phyloP scores from a whole-genome alignment of 2,113 vertebrate species.

The Ictalurus punctatus region DNA sequence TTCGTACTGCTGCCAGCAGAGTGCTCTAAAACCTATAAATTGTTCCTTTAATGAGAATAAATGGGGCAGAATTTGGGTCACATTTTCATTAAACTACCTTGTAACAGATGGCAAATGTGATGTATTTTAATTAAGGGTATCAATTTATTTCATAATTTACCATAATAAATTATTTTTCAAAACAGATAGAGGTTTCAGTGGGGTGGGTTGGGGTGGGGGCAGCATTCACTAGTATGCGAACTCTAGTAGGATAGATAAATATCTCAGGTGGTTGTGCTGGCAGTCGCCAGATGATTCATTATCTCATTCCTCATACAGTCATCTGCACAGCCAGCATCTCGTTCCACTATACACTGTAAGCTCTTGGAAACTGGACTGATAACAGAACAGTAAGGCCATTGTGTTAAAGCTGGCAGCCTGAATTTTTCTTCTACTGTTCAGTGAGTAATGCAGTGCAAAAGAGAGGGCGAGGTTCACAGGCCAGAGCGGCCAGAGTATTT shows the following conservation, averaged over 20 bases:
- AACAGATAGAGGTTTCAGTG: neutral
- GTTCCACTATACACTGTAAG: neutral
- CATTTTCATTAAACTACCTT: neutral
- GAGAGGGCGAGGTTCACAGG: neutral
- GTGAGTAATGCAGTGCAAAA: neutral
- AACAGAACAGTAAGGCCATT: slow-evolving; percentile 21
- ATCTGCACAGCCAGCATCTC: neutral
- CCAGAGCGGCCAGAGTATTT: neutral
- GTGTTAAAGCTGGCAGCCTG: neutral
- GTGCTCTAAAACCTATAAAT: neutral
- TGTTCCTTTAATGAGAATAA: neutral
- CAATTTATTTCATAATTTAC: neutral
- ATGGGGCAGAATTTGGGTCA: neutral
- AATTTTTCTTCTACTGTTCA: slow-evolving; percentile 14
- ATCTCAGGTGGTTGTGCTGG: neutral
- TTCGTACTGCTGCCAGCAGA: neutral
- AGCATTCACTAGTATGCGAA: neutral
- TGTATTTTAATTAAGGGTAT: neutral
- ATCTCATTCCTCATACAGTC: neutral
- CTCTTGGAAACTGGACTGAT: slow-evolving; percentile 11
- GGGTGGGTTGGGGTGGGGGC: no score
- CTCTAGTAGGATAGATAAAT: neutral
- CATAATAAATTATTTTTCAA: neutral
- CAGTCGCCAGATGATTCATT: neutral
- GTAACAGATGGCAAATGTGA: neutral